A percentile compares a stretch with the other conserved stretches of the same genome.
Conservation (phyloP, 1,140 invertebrate species). For the Notospermus geniculatus region DNA sequence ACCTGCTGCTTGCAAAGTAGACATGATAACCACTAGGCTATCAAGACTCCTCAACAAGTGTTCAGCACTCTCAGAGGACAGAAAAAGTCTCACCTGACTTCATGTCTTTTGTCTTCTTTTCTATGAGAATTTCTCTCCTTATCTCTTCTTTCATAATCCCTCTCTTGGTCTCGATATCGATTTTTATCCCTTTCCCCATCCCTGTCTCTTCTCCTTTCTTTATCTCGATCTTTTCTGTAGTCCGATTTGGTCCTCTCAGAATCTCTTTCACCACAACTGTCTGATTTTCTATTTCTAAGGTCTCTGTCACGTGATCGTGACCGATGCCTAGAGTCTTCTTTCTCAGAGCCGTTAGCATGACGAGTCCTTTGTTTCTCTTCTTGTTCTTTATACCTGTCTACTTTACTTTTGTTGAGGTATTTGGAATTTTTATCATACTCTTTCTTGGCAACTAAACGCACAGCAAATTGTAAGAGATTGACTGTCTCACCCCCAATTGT, state of each 20-base stretch:
- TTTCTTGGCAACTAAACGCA: slow-evolving; percentile 71
- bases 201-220: slow-evolving; percentile 7
- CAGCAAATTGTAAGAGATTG: slow-evolving; percentile 73
- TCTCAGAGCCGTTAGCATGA: too few relatives aligned
- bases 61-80: too few relatives aligned
- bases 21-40: too few relatives aligned
- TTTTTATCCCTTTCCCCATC: slow-evolving; percentile 7
- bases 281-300: slow-evolving; percentile 7
- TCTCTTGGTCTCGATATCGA: slow-evolving; percentile 15
- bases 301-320: slow-evolving; percentile 7
- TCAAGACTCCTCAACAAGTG: too few relatives aligned
- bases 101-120: slow-evolving; percentile 17
- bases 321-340: too few relatives aligned
- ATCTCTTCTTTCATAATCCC: neutral
- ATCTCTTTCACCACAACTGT: slow-evolving; percentile 14
- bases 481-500: slow-evolving; percentile 68
- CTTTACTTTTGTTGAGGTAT: slow-evolving; percentile 53
- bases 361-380: slow-evolving; percentile 28
- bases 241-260: too few relatives aligned
- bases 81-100: slow-evolving; percentile 9
- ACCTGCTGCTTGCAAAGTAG: too few relatives aligned
- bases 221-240: slow-evolving; percentile 11
- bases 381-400: slow-evolving; percentile 44
- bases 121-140: neutral
- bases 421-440: slow-evolving; percentile 79